Evolutionary conservation across 2,888 invertebrate species (phyloP), one percentile per base, ranked within the genome.

Genomic region (Nemoura dubitans): DNA sequence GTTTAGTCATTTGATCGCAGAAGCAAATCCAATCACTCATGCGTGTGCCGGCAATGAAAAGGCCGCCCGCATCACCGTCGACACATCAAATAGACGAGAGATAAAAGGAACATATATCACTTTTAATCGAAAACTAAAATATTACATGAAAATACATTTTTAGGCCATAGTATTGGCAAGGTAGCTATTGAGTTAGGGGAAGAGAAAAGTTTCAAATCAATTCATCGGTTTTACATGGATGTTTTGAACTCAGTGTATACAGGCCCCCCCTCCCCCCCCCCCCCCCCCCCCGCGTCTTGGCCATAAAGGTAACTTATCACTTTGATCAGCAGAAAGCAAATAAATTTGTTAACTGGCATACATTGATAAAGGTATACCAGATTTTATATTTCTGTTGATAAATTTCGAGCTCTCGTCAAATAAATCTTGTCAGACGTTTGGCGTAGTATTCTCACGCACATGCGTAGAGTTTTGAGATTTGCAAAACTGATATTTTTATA

Each of bases 1-100:
- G 78, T 78, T 78, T 78, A 28, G 78, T 7, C 78, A 78, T 78
- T 78, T 78, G 78, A 78, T 78, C 78, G 78, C 27, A 59, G 21
- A 59, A 59, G 59, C 59, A 59, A 59, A 78, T 25, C 78, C 78
- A 78, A 78, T 78, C 78, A 78, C 78, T 78, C 78, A 26, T 59
- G 59, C 27, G 27, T 78, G 27, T 26, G 78, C 26, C 28, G 27
- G 26, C 78, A 28, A 25, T 78, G 78, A 78, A 78, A 78, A 78
- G 78, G 28, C 27, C 26, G 78, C 5, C 28, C 5, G 78, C 26
- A n/a, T n/a, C 78, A 78, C 26, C 26, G 78, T 10, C 28, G 28
- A 78, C 81, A 81, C 81, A 81, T 81, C 29, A 81, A 30, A 81
- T 81, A 81, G 81, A 28, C 3, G 30, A 3, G 21, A 59, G 59